Evolutionary conservation across 2,888 invertebrate species (phyloP).

Genomic region (Baronia brevicornis): DNA sequence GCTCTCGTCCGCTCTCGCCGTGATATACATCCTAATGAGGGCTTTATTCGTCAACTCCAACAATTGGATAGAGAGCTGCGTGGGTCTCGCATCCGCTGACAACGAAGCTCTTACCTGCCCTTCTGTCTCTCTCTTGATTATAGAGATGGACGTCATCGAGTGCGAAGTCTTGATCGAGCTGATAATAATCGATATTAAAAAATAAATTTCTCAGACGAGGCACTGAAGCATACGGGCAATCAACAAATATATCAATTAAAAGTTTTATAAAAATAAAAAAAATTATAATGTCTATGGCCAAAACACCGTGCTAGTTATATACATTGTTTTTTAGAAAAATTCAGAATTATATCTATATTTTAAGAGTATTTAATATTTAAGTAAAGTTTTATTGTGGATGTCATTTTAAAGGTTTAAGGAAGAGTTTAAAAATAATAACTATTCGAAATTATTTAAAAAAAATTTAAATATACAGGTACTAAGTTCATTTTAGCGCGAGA

Average conservation of each 20-base stretch:
- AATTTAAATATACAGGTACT: no score
- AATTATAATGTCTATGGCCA: not conserved
- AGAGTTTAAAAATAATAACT: not conserved
- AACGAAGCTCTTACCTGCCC: conserved; percentile 41
- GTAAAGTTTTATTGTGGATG: not conserved
- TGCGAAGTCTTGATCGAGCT: conserved; percentile 55
- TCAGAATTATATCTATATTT: not conserved
- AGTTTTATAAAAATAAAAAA: not conserved
- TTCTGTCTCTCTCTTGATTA: conserved; percentile 37
- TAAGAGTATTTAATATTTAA: not conserved
- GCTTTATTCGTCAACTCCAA: conserved; percentile 86
- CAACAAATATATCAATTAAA: not conserved
- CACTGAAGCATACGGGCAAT: conserved; percentile 8
- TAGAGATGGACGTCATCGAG: conserved; percentile 35
- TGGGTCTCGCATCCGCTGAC: conserved; percentile 68
- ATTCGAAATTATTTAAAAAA: conserved; percentile 2
- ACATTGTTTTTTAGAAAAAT: not conserved
- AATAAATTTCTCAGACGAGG: conserved; percentile 5
- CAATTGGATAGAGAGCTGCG: conserved; percentile 78
- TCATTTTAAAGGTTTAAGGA: not conserved
- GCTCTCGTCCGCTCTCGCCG: conserved; percentile 80
- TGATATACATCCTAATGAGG: conserved; percentile 86
- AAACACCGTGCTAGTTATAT: not conserved
- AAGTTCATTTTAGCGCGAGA: no score
- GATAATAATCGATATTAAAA: conserved; percentile 32